These are phyloP conservation scores for Dryas iulia DNA, from an alignment of 1,140 invertebrate species.

Conservation along the genomic window DNA sequence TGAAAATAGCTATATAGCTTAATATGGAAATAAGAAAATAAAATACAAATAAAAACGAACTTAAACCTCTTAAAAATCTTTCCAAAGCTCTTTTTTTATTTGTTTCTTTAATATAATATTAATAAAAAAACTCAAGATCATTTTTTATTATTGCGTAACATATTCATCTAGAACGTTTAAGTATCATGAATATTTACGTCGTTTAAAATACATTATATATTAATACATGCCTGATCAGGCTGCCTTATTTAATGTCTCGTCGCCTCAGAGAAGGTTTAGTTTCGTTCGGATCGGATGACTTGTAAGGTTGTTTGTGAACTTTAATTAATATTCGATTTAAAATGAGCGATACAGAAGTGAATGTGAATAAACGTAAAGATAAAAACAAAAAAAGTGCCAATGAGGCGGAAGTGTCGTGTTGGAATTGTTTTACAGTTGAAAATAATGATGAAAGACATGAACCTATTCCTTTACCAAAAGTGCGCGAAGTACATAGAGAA, in stretches of 20 bases:
- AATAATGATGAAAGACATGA: constrained; percentile 37
- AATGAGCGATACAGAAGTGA: constrained; percentile 44
- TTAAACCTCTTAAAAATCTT: background rate
- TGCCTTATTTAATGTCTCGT: constrained; percentile 47
- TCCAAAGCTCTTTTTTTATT: background rate
- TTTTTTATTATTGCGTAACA: constrained; percentile 51
- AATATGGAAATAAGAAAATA: too few relatives aligned
- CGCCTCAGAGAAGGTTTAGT: constrained; percentile 31
- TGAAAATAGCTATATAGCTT: too few relatives aligned
- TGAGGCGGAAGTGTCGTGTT: constrained; percentile 54
- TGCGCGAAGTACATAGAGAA: constrained; percentile 55
- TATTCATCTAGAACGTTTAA: constrained; percentile 43
- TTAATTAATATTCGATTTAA: constrained; percentile 17
- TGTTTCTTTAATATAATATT: background rate
- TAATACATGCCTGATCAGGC: constrained; percentile 34
- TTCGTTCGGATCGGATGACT: constrained; percentile 14
- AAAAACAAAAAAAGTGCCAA: constrained; percentile 31
- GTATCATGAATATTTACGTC: constrained; percentile 51
- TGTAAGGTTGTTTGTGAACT: constrained; percentile 17
- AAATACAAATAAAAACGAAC: too few relatives aligned
- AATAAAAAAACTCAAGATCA: constrained; percentile 24
- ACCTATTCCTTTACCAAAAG: constrained; percentile 48
- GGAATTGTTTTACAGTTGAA: constrained; percentile 63
- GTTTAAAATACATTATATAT: constrained; percentile 58
- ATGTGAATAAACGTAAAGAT: constrained; percentile 31